Evolutionary conservation across 2,797 vertebrate genomes (phyloP), one percentile per base, ranked within the genome.

Genomic region (Danio albolineatus): DNA sequence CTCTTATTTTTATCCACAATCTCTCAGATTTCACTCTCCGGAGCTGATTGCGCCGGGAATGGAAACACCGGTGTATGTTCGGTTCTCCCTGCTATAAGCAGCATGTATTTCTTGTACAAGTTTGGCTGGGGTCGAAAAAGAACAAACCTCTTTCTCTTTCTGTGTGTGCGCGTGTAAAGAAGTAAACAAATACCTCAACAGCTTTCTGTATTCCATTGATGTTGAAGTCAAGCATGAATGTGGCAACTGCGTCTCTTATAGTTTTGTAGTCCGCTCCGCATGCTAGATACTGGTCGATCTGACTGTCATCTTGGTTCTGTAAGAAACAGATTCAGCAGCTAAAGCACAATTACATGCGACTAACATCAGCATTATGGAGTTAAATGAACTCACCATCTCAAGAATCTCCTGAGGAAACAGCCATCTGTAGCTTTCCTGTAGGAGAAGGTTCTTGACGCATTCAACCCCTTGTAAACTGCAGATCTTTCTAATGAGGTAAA

Each of bases 401-500:
- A 94, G 78, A 80, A 95, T 85, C 83, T 94, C 94, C 6, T 10
- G 49, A 8, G 98, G 98, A 82, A 99, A 98, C 48, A 98, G 85
- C 98, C 98, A 99, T 5, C 0, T 73, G 72, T 90, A 89, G 0
- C 36, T 19, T 2, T 89, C 74, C 43, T 56, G 53, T 44, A 88
- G 87, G 56, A 93, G 90, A 66, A 96, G 89, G 53, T 89, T 93
- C 90, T 95, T 94, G 73, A 95, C 93, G 64, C 93, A 95, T 16
- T 95, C 95, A 72, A 97, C 86, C 7, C 97, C 97, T 0, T 87
- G 73, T 44, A 91, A 94, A 84, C 90, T 93, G 67, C 92, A 86
- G 7, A 97, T 91, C 80, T 93, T 97, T 65, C 97, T 92, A 54
- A 97, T 89, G 77, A 99, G 90, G 89, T 96, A 99, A 79, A 99